Evolutionary conservation across 2,113 vertebrate species (phyloP).

Genomic region (Perca schrenkii): DNA sequence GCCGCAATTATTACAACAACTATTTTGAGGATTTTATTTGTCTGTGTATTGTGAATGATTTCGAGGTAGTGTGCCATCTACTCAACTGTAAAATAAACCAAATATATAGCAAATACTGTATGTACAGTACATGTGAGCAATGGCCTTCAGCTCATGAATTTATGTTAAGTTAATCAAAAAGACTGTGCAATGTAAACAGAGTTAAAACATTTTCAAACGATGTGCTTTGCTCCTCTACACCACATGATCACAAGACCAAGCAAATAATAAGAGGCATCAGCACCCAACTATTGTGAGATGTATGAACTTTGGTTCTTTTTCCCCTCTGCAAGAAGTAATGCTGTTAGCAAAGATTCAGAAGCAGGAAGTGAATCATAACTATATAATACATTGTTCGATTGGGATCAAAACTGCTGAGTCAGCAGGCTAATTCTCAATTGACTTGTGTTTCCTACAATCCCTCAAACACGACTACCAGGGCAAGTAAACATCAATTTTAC

Average conservation of each 20-base stretch:
- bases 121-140: slow-evolving; percentile 1
- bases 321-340: not conserved
- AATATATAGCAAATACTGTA: slow-evolving; percentile 31
- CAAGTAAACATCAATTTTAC: not conserved
- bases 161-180: not conserved
- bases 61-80: slow-evolving; percentile 20
- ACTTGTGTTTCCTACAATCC: not conserved
- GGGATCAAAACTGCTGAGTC: not conserved
- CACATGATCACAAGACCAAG: not conserved
- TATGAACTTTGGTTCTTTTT: not conserved
- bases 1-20: not conserved
- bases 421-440: not conserved
- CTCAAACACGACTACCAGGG: not conserved
- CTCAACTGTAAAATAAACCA: slow-evolving; percentile 20
- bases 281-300: not conserved
- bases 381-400: not conserved
- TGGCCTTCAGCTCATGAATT: slow-evolving; percentile 14
- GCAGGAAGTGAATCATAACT: slow-evolving; percentile 5
- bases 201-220: not conserved
- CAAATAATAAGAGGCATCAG: not conserved
- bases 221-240: not conserved
- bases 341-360: slow-evolving; percentile 5
- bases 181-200: not conserved
- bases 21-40: not conserved
- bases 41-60: not conserved